Evolutionary conservation across 2,113 vertebrate species (phyloP).

Genomic region (Gopherus flavomarginatus): DNA sequence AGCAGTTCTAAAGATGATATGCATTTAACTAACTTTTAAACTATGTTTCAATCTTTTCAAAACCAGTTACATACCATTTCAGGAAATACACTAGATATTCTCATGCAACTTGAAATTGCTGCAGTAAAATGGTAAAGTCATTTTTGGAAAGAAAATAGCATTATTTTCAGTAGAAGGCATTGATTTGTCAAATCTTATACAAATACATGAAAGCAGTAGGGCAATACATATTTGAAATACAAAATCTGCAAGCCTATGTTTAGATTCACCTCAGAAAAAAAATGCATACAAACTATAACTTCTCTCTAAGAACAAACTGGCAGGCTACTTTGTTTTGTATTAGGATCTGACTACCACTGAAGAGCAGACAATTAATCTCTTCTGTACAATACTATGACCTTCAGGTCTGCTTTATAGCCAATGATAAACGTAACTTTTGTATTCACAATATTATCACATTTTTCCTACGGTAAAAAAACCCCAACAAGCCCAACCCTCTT

Average conservation of each 20-base stretch:
- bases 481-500: not conserved
- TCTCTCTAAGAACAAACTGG: not conserved
- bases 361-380: not conserved
- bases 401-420: not conserved
- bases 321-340: not conserved
- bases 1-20: slow-evolving; percentile 74
- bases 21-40: slow-evolving; percentile 77
- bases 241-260: not conserved
- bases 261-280: not conserved
- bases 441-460: not conserved
- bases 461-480: not conserved
- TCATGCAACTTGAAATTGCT: slow-evolving; percentile 40
- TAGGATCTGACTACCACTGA: not conserved
- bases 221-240: not conserved
- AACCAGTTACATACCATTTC: slow-evolving; percentile 64
- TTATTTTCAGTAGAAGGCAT: not conserved
- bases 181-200: not conserved
- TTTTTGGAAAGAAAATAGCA: slow-evolving; percentile 52
- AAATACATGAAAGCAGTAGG: not conserved
- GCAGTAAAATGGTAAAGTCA: slow-evolving; percentile 36
- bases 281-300: not conserved
- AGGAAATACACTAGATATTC: slow-evolving; percentile 63
- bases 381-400: not conserved
- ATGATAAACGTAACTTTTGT: not conserved
- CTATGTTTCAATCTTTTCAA: slow-evolving; percentile 68